These are phyloP conservation scores for Cryptus armator DNA, from an alignment of 2,888 invertebrate genomes.

Conservation along the genomic window DNA sequence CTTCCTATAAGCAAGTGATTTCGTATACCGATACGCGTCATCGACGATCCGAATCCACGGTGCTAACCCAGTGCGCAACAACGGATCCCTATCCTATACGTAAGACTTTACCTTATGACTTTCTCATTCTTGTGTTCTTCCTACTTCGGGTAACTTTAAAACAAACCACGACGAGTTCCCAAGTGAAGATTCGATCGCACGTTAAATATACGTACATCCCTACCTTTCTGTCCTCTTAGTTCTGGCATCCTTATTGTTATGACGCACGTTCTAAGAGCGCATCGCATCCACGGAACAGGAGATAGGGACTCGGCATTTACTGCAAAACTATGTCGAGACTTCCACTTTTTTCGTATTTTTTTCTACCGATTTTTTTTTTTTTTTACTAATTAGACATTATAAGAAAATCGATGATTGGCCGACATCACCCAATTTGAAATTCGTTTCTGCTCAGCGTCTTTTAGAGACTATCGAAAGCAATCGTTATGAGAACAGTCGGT, in stretches of 20 bases:
- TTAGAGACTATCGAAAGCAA: no score
- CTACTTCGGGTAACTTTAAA: constrained; percentile 53
- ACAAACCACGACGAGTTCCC: constrained; percentile 63
- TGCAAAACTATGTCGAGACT: no score
- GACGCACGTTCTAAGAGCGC: not conserved
- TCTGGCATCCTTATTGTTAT: not conserved
- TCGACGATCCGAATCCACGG: constrained; percentile 58
- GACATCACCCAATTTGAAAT: no score
- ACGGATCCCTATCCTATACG: constrained; percentile 1
- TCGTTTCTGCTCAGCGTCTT: no score
- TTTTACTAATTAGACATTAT: no score
- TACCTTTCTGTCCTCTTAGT: not conserved
- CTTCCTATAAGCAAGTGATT: constrained; percentile 27
- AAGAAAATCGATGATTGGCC: no score
- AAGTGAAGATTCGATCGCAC: constrained; percentile 55
- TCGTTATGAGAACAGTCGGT: no score
- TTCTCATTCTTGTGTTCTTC: constrained; percentile 47
- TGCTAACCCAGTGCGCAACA: constrained; percentile 31
- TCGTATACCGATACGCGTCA: constrained; percentile 51
- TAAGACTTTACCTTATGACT: constrained; percentile 23
- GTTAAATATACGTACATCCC: constrained; percentile 32
- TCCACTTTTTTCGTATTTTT: no score
- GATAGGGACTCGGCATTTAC: no score
- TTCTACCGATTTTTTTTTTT: no score
- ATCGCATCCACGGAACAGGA: no score